These are phyloP conservation scores for Carterocephalus palaemon DNA, from an alignment of 2,888 invertebrate species.

Conservation along the genomic window DNA sequence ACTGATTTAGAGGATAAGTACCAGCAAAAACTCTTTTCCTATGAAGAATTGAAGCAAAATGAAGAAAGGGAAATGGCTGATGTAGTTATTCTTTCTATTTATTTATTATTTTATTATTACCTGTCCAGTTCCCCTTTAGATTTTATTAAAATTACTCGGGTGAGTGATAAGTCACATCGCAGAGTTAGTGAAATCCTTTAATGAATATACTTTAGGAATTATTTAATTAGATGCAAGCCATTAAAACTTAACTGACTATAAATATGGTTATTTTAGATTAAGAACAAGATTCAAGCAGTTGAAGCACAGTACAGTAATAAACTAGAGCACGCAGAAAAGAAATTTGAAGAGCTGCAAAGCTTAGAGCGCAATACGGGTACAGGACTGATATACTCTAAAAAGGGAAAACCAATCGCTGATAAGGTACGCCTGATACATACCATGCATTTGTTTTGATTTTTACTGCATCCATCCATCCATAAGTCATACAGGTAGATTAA, in stretches of 20 bases:
- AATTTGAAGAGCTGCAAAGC: slow-evolving; percentile 56
- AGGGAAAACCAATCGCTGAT: slow-evolving; percentile 72
- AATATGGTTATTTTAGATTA: slow-evolving; percentile 43
- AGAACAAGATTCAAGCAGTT: slow-evolving; percentile 51
- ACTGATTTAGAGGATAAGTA: slow-evolving; percentile 68
- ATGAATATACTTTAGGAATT: too few relatives aligned
- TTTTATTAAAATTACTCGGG: too few relatives aligned
- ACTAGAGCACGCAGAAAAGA: slow-evolving; percentile 48
- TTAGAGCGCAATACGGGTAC: slow-evolving; percentile 59
- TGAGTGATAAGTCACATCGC: too few relatives aligned
- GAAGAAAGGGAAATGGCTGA: slow-evolving; percentile 59
- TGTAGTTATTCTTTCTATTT: slow-evolving; percentile 38
- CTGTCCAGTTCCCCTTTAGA: too few relatives aligned
- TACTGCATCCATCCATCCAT: too few relatives aligned
- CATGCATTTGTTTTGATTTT: too few relatives aligned
- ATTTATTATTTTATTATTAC: too few relatives aligned
- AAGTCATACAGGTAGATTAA: too few relatives aligned
- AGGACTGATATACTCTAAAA: slow-evolving; percentile 67
- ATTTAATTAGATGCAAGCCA: too few relatives aligned
- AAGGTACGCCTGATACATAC: slow-evolving; percentile 45
- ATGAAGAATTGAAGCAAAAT: slow-evolving; percentile 59
- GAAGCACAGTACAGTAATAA: slow-evolving; percentile 45
- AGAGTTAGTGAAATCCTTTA: too few relatives aligned
- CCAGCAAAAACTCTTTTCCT: slow-evolving; percentile 54
- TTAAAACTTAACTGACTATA: too few relatives aligned